These are phyloP conservation scores for Falco rusticolus DNA, from an alignment of 2,797 vertebrate species.

Conservation along the genomic window DNA sequence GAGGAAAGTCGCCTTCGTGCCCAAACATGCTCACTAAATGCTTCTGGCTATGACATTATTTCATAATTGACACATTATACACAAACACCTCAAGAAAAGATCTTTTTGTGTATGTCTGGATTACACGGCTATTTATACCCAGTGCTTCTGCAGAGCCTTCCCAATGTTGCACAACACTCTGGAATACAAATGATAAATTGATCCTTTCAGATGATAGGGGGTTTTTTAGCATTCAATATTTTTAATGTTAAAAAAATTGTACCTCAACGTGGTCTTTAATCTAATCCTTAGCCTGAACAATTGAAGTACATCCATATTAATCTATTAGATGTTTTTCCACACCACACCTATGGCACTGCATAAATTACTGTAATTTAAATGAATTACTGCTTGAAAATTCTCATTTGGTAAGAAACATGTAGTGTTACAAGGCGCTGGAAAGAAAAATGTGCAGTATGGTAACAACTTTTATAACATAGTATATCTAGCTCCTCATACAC, in stretches of 20 bases:
- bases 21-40: constrained; percentile 1
- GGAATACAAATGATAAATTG: constrained; percentile 30
- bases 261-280: constrained; percentile 17
- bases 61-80: constrained; percentile 11
- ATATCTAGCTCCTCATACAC: constrained; percentile 21
- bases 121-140: not conserved
- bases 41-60: constrained; percentile 53
- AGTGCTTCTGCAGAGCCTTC: not conserved
- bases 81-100: not conserved
- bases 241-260: constrained; percentile 30
- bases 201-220: not conserved
- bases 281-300: constrained; percentile 36
- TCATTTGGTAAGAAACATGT: constrained; percentile 37
- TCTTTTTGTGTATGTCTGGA: not conserved
- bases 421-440: not conserved
- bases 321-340: constrained; percentile 58
- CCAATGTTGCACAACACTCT: not conserved
- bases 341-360: constrained; percentile 56
- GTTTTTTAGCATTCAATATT: not conserved
- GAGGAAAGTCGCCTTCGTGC: not conserved
- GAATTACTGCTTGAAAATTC: constrained; percentile 46
- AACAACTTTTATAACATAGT: constrained; percentile 39
- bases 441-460: constrained; percentile 6
- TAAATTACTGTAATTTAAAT: constrained; percentile 67
- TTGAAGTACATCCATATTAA: constrained; percentile 38